Base-by-base conservation (phyloP, 92 coral and sea anemone genomes). In the Phenganax subtilis region DNA sequence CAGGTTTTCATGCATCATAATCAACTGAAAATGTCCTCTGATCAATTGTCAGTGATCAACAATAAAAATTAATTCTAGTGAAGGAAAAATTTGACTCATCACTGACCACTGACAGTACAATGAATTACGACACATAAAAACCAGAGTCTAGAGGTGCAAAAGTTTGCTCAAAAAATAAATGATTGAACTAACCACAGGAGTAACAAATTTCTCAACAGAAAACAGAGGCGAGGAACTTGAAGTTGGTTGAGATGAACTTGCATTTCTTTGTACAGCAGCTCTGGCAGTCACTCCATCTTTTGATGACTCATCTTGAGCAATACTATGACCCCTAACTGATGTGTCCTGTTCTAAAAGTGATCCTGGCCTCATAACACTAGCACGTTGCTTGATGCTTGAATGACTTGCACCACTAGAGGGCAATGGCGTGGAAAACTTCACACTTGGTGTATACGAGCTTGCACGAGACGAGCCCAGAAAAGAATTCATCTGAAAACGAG, bases 151-250 rank as follows among this genome's bases (percentile, higher is more conserved):
- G 51, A 8, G 16, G 54, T 29, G 31, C 3, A 7, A n/a, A 69
- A 69, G 31, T 12, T 27, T 15, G 10, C 51, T 17, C 30, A 69
- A 52, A 8, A 51, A 31, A 69, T 51, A 69, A 69, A 10, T 27
- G 10, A 51, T 14, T 59, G 65, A 53, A 79, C 83, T 29, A 44
- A 79, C 83, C 83, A 79, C 72, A 79, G 83, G 83, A 7, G 83
- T 79, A 11, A 79, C 83, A 79, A 79, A 79, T 64, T 67, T 79
- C 37, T 67, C 67, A 2, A 79, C 83, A 51, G 83, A 79, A 20
- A 79, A 79, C n/a, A 51, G 56, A 12, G 83, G 83, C 10, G 74
- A 47, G 3, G 83, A 63, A 52, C 51, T 47, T 5, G 54, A 4
- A 20, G 74, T 1, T 37, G 73, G 29, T 37, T 12, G 6, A 12